Evolutionary conservation across 2,888 invertebrate species (phyloP), one percentile per base, ranked within the genome.

Genomic region (Doris montereyensis): DNA sequence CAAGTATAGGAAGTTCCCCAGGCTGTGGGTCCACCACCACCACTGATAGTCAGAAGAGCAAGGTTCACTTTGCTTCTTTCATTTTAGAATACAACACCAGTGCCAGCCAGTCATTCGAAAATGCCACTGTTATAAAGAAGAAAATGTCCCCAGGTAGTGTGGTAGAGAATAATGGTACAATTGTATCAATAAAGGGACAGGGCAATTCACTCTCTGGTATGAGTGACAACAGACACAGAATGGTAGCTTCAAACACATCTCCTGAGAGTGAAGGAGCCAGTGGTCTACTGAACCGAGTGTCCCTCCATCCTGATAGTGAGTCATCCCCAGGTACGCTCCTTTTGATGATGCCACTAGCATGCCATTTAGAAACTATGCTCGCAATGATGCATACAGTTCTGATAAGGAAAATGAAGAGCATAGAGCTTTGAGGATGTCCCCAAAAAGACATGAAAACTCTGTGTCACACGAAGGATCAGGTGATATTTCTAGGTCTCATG

Each of bases 31-130:
- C 82, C 0, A 81, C 82, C 41, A 83, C 81, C 71, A 76, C 78
- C n/a, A 71, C 76, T 17, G 82, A 82, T n/a, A 82, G 81, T 60
- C 84, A 81, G 70, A 57, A 76, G 35, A 81, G 82, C 35, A 84
- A 77, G 68, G 88, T 88, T 4, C 88, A 88, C 76, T 88, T 88
- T 83, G 84, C 87, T 1, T 86, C 87, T 5, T 85, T 87, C 79
- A 85, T 88, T 3, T 88, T 86, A 72, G 88, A 88, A 35, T 82
- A 81, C 79, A 87, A 86, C 77, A 87, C 87, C 32, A 78, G 77
- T 24, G 72, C 79, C 24, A 78, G 82, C n/a, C 79, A 79, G 62
- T 71, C 77, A 30, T 57, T 77, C 13, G 79, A 81, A 24, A 65
- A 74, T 26, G 74, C 68, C 82, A 87, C 84, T 82, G 85, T 81